Base-by-base conservation (phyloP, 64 coral and sea anemone species). In the Stylophora pistillata region DNA sequence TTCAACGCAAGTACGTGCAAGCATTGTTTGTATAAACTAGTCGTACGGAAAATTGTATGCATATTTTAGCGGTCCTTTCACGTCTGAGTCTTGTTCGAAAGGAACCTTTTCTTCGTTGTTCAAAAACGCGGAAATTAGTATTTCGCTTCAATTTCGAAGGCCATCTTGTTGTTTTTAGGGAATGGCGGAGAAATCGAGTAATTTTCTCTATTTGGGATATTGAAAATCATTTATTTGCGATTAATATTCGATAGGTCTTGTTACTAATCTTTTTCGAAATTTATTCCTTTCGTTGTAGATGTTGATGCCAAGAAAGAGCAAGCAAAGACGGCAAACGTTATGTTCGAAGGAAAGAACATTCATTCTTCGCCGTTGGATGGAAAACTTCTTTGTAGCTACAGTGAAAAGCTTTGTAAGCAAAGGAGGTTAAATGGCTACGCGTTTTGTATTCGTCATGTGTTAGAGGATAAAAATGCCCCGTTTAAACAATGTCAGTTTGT, bases 371-470 rank as follows among this genome's bases (percentile, higher is more conserved):
- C 97, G 27, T 82, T 99, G 52, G 97, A 99, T 77, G 97, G 97
- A 30, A 99, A 99, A 85, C 88, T 99, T 69, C 91, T 99, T 17
- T 99, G 97, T 87, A 99, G 97, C 86, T 99, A 95, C 77, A 99
- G 97, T 77, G 97, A 99, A 58, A 99, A 99, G 85, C 90, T 95
- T 53, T 99, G 97, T 90, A 99, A 95, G 97, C 97, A 99, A 91
- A 82, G 97, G 71, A 88, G 97, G 64, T 83, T 99, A 87, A 99
- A 99, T 95, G 93, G 90, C 74, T 99, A 99, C 90, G 97, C 97
- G 54, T 99, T 99, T 89, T 99, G 97, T 99, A 99, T 99, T 88
- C 97, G 97, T 90, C 97, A 99, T 90, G 97, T 99, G 58, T 89
- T 99, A n/a, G 97, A 99, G 69, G 97, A 99, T 82, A 99, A 99